Evolutionary conservation across 1,140 invertebrate species (phyloP).

Genomic region (Mamestra configurata): DNA sequence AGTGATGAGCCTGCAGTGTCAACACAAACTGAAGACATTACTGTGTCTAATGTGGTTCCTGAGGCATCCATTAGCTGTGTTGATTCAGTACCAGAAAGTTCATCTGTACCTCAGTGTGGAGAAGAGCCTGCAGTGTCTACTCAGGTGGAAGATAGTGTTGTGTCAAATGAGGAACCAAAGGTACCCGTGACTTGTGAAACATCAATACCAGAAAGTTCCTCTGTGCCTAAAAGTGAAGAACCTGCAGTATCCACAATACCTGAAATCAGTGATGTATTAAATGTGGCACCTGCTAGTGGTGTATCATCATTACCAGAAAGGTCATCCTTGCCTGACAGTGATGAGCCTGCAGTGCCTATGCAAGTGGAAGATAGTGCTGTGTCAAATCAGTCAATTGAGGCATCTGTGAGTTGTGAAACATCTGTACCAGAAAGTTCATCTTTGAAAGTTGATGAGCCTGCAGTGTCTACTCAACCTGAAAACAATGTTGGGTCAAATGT

Average conservation of each 20-base stretch:
- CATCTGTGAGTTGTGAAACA: slow-evolving; percentile 44
- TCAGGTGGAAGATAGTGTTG: slow-evolving; percentile 48
- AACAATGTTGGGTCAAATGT: neutral
- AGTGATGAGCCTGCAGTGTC: slow-evolving; percentile 58
- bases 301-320: slow-evolving; percentile 30
- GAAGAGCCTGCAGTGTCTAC: slow-evolving; percentile 55
- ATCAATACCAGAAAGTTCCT: slow-evolving; percentile 1
- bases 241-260: neutral
- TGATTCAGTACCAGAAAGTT: slow-evolving; percentile 18
- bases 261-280: neutral
- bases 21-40: slow-evolving; percentile 54
- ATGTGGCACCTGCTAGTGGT: slow-evolving; percentile 46
- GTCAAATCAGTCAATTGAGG: neutral
- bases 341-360: slow-evolving; percentile 55
- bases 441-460: slow-evolving; percentile 14
- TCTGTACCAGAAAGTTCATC: neutral
- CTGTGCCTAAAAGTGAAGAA: slow-evolving; percentile 27
- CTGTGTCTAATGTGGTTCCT: slow-evolving; percentile 61
- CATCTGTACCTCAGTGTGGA: slow-evolving; percentile 18
- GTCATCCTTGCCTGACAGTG: slow-evolving; percentile 53
- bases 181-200: slow-evolving; percentile 50
- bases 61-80: slow-evolving; percentile 54
- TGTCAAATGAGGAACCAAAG: neutral
- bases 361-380: slow-evolving; percentile 48
- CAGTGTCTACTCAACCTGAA: neutral